Conservation (phyloP, 2,113 vertebrate species). For the Tetrax tetrax region DNA sequence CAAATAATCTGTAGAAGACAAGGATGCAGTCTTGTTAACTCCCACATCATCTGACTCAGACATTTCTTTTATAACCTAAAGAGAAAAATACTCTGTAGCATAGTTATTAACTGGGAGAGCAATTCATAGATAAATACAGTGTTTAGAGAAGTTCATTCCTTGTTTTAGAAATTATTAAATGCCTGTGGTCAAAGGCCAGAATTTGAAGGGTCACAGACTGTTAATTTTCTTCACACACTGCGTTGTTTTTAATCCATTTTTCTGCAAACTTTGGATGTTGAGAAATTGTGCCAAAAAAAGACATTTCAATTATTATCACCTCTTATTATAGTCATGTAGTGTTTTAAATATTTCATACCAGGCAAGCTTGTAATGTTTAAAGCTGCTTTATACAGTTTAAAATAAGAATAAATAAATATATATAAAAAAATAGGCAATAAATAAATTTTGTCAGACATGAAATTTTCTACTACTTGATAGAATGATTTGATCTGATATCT, state of each 20-base stretch:
- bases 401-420: neutral
- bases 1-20: neutral
- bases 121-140: neutral
- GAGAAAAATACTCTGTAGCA: neutral
- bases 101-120: neutral
- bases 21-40: slow-evolving; percentile 15
- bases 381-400: neutral
- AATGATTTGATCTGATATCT: neutral
- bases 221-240: neutral
- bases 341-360: neutral
- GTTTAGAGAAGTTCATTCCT: neutral
- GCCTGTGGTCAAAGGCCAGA: neutral
- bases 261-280: neutral
- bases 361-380: neutral
- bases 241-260: neutral
- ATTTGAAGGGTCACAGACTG: neutral
- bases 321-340: neutral
- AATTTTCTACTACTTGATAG: neutral
- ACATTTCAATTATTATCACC: neutral
- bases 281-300: neutral
- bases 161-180: neutral
- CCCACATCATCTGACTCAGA: slow-evolving; percentile 31
- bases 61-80: slow-evolving; percentile 26
- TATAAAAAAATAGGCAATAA: neutral
- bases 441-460: neutral